Base-by-base conservation (phyloP, 1,140 invertebrate genomes). In the Dendroctonus valens region DNA sequence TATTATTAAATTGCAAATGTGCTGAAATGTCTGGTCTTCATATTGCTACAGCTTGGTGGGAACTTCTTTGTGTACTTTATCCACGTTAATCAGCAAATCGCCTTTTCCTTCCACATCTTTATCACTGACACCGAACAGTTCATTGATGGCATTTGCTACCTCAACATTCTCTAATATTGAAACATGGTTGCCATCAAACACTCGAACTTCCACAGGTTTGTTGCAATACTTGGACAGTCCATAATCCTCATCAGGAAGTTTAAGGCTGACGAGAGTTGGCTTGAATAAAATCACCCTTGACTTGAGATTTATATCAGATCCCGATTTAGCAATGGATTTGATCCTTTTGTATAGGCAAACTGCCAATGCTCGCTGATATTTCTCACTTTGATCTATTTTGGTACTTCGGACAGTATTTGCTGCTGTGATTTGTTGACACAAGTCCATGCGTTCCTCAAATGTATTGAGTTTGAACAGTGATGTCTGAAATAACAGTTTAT, bases 91-190 rank as follows among this genome's bases (percentile, higher is more conserved):
- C 26, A 26, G 26, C 26, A 26, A 26, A 2, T 26, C 26, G 26
- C 26, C 26, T 3, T 26, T 26, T 26, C 26, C 26, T 26, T 26
- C 26, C 26, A 26, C 26, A 3, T 26, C 26, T 26, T 26, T 26
- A 26, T 26, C 26, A 26, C 26, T 26, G 26, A 26, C 26, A 26
- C 26, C 26, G 3, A 26, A 26, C 26, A 26, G 26, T 26, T 26
- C 26, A 26, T 26, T 89, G 41, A 91, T 89, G 6, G 85, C 82
- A 53, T 83, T 79, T 0, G 83, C 80, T 41, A 85, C 76, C 70
- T 85, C 85, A 26, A 81, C 78, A 71, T 85, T 86, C 12, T 89
- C 83, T 60, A 90, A 72, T 70, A 91, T 89, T 9, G 82, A 84
- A 0, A 82, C 74, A 69, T 91, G 89, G 75, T 88, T 88, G 9